These are phyloP conservation scores for Drosophila cognata DNA, from an alignment of 2,888 invertebrate species.

Conservation along the genomic window DNA sequence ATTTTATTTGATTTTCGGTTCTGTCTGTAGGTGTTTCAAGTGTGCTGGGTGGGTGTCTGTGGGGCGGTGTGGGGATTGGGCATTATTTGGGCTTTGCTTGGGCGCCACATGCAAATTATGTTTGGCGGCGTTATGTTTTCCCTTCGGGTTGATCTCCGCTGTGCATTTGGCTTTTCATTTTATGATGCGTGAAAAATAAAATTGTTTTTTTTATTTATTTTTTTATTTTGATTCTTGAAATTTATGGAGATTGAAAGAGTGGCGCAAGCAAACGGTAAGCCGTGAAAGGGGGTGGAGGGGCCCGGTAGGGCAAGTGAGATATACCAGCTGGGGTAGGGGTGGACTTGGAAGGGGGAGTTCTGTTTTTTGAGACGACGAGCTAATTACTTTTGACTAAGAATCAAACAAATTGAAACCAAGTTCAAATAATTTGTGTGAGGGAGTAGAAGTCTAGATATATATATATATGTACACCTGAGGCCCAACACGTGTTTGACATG, in stretches of 20 bases:
- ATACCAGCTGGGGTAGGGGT: background rate
- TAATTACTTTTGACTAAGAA: conserved; percentile 24
- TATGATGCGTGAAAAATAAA: conserved; percentile 42
- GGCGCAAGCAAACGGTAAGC: conserved; percentile 17
- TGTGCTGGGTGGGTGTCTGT: background rate
- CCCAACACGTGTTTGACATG: conserved; percentile 31
- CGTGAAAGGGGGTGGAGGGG: background rate
- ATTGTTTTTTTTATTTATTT: conserved; percentile 32
- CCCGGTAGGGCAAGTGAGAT: background rate
- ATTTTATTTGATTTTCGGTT: conserved; percentile 64
- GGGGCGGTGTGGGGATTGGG: background rate
- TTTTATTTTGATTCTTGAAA: conserved; percentile 55
- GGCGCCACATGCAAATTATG: conserved; percentile 66
- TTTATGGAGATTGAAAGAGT: conserved; percentile 40
- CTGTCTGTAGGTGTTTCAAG: conserved; percentile 1
- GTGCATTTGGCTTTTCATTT: conserved; percentile 33
- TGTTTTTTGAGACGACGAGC: background rate
- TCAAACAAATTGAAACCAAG: background rate
- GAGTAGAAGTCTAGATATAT: conserved; percentile 21
- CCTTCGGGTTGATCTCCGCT: conserved; percentile 1
- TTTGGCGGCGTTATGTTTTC: conserved; percentile 3
- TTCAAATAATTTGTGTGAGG: conserved; percentile 8
- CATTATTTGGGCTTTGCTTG: conserved; percentile 14
- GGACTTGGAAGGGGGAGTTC: background rate
- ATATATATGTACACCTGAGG: conserved; percentile 37